Evolutionary conservation across 2,888 invertebrate species (phyloP).

Genomic region (Drosophila rubida): DNA sequence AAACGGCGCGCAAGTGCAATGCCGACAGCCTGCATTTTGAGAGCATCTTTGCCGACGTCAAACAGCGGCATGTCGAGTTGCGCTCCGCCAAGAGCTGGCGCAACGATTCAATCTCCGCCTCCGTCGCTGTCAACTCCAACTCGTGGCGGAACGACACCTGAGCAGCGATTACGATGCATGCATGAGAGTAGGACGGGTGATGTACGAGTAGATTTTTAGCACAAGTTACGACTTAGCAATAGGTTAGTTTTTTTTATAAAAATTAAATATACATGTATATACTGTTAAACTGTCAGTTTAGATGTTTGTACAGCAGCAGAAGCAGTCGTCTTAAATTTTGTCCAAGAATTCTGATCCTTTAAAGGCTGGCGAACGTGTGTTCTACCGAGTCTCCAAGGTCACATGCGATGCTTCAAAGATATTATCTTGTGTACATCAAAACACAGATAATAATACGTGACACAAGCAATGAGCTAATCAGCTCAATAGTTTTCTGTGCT

Average conservation of each 20-base stretch:
- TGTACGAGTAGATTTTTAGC: background rate
- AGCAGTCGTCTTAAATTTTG: too few species aligned
- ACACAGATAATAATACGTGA: too few species aligned
- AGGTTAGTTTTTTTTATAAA: background rate
- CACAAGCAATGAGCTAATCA: too few species aligned
- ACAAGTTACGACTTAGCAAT: background rate
- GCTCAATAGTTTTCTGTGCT: too few species aligned
- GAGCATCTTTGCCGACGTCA: conserved; percentile 54
- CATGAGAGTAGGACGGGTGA: conserved; percentile 15
- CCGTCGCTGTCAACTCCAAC: background rate
- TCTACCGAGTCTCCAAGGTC: too few species aligned
- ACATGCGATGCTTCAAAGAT: too few species aligned
- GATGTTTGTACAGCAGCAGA: too few species aligned
- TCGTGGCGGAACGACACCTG: background rate
- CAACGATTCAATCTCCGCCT: conserved; percentile 5
- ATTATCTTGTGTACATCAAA: too few species aligned
- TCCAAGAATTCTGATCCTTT: too few species aligned
- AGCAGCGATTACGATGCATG: background rate
- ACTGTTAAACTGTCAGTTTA: too few species aligned
- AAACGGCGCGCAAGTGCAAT: conserved; percentile 29
- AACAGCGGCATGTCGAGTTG: conserved; percentile 50
- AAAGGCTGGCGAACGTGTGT: too few species aligned
- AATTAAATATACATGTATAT: too few species aligned
- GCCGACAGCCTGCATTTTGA: conserved; percentile 50
- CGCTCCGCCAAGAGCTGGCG: conserved; percentile 47